Evolutionary conservation across 2,113 vertebrate species (phyloP).

Genomic region (Tetrax tetrax): DNA sequence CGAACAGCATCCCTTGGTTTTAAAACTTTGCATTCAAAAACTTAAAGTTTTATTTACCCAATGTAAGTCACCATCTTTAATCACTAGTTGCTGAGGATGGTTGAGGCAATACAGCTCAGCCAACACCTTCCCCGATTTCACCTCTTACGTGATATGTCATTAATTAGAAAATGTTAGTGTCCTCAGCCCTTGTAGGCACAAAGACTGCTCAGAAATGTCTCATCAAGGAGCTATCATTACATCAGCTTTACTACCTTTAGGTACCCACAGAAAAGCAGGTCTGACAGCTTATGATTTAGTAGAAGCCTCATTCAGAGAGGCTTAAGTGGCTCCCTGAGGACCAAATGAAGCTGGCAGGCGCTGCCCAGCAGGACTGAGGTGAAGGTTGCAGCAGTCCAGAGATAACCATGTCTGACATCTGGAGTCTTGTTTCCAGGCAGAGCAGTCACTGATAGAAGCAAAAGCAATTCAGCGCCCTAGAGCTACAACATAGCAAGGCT

Average conservation of each 20-base stretch:
- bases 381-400: not conserved
- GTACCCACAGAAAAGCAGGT: not conserved
- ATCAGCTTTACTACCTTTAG: not conserved
- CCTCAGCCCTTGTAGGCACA: not conserved
- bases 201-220: not conserved
- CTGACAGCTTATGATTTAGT: not conserved
- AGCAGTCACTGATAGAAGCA: not conserved
- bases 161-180: not conserved
- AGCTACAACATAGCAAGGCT: not conserved
- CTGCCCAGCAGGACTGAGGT: not conserved
- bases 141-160: not conserved
- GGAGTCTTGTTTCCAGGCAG: not conserved
- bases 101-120: not conserved
- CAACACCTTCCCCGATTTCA: not conserved
- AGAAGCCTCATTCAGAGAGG: not conserved
- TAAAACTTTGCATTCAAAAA: not conserved
- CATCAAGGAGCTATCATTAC: not conserved
- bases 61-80: not conserved
- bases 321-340: not conserved
- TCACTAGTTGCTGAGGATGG: not conserved
- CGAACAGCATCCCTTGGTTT: not conserved
- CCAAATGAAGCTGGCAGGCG: not conserved
- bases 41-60: not conserved
- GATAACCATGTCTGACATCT: not conserved
- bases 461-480: not conserved